Evolutionary conservation across 2,113 vertebrate genomes (phyloP).

Genomic region (Sterrhoptilus dennistouni): DNA sequence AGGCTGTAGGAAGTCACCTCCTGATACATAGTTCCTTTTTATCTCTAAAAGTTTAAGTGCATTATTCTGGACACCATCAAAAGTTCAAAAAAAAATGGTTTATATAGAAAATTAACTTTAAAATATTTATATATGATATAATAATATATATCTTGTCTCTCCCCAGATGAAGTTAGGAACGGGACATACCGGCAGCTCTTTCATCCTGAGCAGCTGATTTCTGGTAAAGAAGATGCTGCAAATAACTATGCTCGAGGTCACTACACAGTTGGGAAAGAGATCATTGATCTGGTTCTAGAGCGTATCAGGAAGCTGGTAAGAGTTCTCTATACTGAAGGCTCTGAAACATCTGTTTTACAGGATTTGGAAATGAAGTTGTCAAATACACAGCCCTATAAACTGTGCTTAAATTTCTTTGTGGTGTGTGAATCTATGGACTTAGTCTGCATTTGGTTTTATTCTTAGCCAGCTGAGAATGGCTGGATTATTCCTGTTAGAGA

Average conservation of each 20-base stretch:
- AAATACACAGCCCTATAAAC: not conserved
- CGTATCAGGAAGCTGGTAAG: constrained; percentile 83
- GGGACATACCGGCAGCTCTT: constrained; percentile 82
- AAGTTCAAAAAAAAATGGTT: not conserved
- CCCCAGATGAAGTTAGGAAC: constrained; percentile 81
- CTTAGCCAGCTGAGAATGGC: not conserved
- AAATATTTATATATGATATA: not conserved
- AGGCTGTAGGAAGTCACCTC: not conserved
- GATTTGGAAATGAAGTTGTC: not conserved
- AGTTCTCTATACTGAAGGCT: not conserved
- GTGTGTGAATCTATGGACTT: not conserved
- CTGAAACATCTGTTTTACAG: not conserved
- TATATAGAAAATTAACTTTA: not conserved
- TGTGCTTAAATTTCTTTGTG: not conserved
- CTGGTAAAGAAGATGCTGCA: constrained; percentile 88
- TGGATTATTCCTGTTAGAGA: not conserved
- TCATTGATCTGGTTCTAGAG: constrained; percentile 82
- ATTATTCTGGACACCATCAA: not conserved
- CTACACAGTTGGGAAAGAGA: constrained; percentile 86
- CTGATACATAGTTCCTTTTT: not conserved
- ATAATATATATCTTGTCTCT: not conserved
- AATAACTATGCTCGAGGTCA: constrained; percentile 88
- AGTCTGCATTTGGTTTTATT: not conserved
- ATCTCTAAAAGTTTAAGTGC: not conserved
- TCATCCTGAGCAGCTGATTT: constrained; percentile 87